Conservation (phyloP, 2,888 invertebrate species). For the Drosophila rellima region DNA sequence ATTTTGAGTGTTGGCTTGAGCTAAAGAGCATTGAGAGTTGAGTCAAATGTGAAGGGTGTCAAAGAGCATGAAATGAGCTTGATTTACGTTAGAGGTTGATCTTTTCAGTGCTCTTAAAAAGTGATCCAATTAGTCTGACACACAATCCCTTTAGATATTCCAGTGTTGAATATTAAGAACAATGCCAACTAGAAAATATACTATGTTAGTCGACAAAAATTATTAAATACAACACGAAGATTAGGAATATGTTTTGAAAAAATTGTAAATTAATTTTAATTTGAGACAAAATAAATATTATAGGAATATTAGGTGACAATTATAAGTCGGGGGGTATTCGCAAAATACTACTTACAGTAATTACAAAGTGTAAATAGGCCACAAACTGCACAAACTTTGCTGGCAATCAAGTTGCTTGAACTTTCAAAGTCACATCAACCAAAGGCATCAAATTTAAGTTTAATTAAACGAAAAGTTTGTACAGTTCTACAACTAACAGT, state of each 20-base stretch:
- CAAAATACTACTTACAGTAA: conserved; percentile 2
- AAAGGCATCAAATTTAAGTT: conserved; percentile 59
- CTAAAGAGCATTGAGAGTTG: conserved; percentile 52
- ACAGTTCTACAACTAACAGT: conserved; percentile 53
- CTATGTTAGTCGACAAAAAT: no score
- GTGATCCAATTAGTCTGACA: conserved; percentile 64
- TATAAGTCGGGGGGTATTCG: no score
- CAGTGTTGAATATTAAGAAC: no score
- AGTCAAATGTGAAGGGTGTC: conserved; percentile 36
- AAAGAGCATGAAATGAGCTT: conserved; percentile 28
- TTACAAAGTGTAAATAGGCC: conserved; percentile 46
- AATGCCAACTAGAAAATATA: conserved; percentile 1
- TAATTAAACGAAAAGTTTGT: conserved; percentile 66
- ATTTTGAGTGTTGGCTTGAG: conserved; percentile 57
- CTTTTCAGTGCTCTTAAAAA: conserved; percentile 34
- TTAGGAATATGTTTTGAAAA: no score
- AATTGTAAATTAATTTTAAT: no score
- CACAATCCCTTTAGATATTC: conserved; percentile 45
- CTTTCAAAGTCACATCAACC: conserved; percentile 7
- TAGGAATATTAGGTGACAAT: no score
- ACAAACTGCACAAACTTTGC: conserved; percentile 26
- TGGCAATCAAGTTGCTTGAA: conserved; percentile 34
- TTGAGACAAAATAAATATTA: no score
- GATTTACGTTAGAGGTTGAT: conserved; percentile 16
- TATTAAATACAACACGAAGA: no score